These are phyloP conservation scores for Drosophila lacteicornis DNA, from an alignment of 1,140 invertebrate species.

Conservation along the genomic window DNA sequence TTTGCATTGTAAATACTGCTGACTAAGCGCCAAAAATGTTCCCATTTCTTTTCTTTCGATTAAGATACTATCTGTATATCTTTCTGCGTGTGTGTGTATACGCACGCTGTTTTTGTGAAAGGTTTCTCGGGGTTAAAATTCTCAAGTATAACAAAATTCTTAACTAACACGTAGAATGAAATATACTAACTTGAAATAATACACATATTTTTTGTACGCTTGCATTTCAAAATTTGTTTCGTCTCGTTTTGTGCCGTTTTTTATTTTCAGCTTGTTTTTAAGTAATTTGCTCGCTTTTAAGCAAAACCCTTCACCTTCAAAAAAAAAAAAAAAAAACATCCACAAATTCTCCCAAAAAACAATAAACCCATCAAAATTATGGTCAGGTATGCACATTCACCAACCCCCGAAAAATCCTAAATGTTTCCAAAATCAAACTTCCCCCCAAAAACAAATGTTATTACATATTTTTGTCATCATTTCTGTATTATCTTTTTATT, in stretches of 20 bases:
- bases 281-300: constrained; percentile 56
- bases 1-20: constrained; percentile 30
- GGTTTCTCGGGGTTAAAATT: constrained; percentile 5
- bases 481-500: too few species aligned
- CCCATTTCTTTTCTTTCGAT: constrained; percentile 34
- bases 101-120: constrained; percentile 37
- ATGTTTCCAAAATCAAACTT: background rate
- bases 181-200: constrained; percentile 11
- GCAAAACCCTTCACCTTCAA: constrained; percentile 16
- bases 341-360: constrained; percentile 14
- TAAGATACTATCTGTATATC: background rate
- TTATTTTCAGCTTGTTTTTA: constrained; percentile 66
- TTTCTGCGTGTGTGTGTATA: constrained; percentile 48
- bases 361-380: constrained; percentile 57
- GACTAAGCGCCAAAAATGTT: constrained; percentile 31
- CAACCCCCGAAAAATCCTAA: constrained; percentile 4
- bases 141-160: background rate
- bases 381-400: constrained; percentile 62
- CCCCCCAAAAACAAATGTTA: background rate
- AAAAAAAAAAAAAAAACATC: constrained; percentile 19
- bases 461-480: background rate
- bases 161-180: background rate
- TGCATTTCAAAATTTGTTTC: constrained; percentile 36
- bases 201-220: background rate
- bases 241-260: constrained; percentile 62